Percentiles rank a stretch among this genome's conserved stretches.
Conservation (phyloP, 2,113 vertebrate species). For the Nothoprocta pentlandii region DNA sequence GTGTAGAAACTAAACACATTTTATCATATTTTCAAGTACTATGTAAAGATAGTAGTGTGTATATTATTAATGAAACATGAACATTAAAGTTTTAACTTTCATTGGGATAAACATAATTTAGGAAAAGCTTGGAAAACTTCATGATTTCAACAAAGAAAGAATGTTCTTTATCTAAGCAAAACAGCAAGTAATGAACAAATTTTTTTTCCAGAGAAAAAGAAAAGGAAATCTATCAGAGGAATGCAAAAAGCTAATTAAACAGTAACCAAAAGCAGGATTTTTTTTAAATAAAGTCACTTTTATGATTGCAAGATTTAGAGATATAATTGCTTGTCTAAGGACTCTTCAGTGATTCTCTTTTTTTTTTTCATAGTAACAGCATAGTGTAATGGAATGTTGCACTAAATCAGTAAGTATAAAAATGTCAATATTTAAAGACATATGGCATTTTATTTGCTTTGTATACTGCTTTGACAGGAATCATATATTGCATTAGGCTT, state of each 20-base stretch:
- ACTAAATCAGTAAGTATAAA: neutral
- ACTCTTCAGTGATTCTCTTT: neutral
- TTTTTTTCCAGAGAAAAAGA: neutral
- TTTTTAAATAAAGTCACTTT: neutral
- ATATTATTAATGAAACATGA: neutral
- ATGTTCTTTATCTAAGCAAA: neutral
- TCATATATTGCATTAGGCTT: neutral
- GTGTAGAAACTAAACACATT: neutral
- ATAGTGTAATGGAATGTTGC: neutral
- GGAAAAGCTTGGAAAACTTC: neutral
- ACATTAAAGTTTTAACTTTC: neutral
- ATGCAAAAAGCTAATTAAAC: neutral
- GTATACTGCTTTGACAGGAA: neutral
- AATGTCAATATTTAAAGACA: neutral
- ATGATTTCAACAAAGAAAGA: neutral
- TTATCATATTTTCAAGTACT: neutral
- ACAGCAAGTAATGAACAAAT: neutral
- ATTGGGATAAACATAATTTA: neutral
- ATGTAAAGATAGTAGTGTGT: neutral
- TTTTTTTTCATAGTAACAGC: neutral
- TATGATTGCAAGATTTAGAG: neutral
- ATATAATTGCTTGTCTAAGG: neutral
- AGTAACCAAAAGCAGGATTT: neutral
- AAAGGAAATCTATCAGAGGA: neutral
- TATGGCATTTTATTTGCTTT: neutral